Conservation (phyloP, 2,113 vertebrate genomes). For the Paedocypris sp. region DNA sequence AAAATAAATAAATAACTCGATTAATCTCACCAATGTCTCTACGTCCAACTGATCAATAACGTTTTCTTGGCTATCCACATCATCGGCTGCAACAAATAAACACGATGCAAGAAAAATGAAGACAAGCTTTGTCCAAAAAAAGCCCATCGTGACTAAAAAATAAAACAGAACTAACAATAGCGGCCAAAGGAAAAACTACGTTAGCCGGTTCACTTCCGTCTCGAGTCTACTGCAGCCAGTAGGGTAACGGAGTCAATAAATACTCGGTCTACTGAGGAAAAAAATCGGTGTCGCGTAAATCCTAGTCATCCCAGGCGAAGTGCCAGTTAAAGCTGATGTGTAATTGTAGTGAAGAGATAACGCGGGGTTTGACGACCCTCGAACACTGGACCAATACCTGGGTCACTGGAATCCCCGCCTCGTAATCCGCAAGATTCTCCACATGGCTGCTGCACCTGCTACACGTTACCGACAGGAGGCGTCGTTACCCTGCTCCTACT, state of each 20-base stretch:
- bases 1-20: no score
- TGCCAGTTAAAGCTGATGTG: constrained; percentile 56
- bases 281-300: no score
- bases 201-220: constrained; percentile 9
- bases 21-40: constrained; percentile 59
- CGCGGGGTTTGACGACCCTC: constrained; percentile 17
- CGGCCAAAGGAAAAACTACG: neutral
- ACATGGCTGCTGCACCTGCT: neutral
- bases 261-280: neutral
- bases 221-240: neutral
- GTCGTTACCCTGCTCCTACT: no score
- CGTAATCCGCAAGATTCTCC: constrained; percentile 47
- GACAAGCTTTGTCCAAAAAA: constrained; percentile 20
- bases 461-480: no score
- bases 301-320: neutral
- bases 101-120: constrained; percentile 45
- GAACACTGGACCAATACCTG: constrained; percentile 56
- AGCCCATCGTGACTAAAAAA: constrained; percentile 41
- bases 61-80: constrained; percentile 28
- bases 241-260: neutral
- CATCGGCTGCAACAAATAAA: constrained; percentile 34
- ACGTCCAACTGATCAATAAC: constrained; percentile 51
- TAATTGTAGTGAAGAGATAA: constrained; percentile 51
- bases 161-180: neutral
- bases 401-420: constrained; percentile 52